Percentiles rank a stretch among this genome's conserved stretches.
These are phyloP conservation scores for Cyanoliseus patagonus DNA, from an alignment of 2,113 vertebrate species.

Conservation along the genomic window DNA sequence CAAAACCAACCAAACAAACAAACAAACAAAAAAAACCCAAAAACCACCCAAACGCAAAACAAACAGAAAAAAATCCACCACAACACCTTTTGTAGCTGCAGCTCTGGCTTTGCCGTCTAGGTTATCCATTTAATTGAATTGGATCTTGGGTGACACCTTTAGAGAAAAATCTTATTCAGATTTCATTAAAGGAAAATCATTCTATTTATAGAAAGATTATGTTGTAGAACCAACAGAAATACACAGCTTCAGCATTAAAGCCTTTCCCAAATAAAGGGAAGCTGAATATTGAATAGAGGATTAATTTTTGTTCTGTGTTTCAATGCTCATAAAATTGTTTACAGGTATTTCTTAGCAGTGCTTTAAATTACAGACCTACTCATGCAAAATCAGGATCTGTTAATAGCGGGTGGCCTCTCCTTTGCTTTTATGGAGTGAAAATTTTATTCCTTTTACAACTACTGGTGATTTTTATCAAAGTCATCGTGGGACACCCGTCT, in stretches of 20 bases:
- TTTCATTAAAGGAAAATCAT: not conserved
- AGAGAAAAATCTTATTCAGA: not conserved
- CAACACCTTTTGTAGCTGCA: not conserved
- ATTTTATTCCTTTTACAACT: slow-evolving; percentile 4
- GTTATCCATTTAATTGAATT: not conserved
- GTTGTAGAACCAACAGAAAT: not conserved
- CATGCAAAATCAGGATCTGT: not conserved
- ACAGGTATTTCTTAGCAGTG: not conserved
- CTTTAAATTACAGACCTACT: not conserved
- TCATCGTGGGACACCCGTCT: slow-evolving; percentile 11
- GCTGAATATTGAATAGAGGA: not conserved
- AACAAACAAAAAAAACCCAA: too few relatives aligned
- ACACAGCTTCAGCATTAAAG: not conserved
- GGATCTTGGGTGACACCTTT: not conserved
- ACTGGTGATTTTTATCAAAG: slow-evolving; percentile 55
- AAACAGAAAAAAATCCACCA: not conserved
- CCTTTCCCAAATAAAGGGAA: not conserved
- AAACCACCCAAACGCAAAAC: not conserved
- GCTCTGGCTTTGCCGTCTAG: not conserved
- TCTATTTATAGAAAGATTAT: not conserved
- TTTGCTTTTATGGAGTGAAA: not conserved
- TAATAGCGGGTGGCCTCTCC: not conserved
- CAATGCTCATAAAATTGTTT: not conserved
- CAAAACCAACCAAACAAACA: too few relatives aligned
- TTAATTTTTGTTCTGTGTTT: not conserved